phyloP scores from a whole-genome alignment of 64 coral and sea anemone species.

The Stylophora pistillata region DNA sequence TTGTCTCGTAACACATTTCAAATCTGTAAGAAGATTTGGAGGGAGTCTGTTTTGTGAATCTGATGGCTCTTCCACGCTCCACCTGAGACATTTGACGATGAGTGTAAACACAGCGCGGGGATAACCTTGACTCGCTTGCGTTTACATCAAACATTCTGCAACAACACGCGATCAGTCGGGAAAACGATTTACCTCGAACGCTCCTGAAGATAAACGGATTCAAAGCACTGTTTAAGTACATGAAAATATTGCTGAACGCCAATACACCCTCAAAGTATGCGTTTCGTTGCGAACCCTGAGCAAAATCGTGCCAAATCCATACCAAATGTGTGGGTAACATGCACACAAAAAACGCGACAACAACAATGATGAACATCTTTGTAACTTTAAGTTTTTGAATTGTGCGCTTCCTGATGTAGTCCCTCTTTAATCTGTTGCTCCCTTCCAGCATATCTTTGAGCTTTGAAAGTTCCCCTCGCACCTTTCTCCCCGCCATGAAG shows the following conservation, averaged over 20 bases:
- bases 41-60: background rate
- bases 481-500: background rate
- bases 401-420: background rate
- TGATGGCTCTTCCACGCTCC: background rate
- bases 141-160: conserved; percentile 1
- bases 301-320: conserved; percentile 80
- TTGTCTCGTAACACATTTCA: background rate
- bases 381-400: conserved; percentile 49
- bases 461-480: background rate
- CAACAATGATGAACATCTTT: conserved; percentile 74
- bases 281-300: conserved; percentile 24
- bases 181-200: conserved; percentile 11
- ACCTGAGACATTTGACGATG: background rate
- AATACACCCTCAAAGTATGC: conserved; percentile 40
- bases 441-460: background rate
- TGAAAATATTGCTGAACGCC: conserved; percentile 61
- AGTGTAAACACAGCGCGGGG: background rate
- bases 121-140: background rate
- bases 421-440: background rate
- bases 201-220: conserved; percentile 78
- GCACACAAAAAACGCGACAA: conserved; percentile 61
- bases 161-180: conserved; percentile 41
- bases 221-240: conserved; percentile 68
- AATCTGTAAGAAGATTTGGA: background rate
- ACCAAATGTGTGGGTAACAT: conserved; percentile 78